Evolutionary conservation across 92 coral and sea anemone species (phyloP), one percentile per base, ranked within the genome.

Genomic region (Porites lobata): DNA sequence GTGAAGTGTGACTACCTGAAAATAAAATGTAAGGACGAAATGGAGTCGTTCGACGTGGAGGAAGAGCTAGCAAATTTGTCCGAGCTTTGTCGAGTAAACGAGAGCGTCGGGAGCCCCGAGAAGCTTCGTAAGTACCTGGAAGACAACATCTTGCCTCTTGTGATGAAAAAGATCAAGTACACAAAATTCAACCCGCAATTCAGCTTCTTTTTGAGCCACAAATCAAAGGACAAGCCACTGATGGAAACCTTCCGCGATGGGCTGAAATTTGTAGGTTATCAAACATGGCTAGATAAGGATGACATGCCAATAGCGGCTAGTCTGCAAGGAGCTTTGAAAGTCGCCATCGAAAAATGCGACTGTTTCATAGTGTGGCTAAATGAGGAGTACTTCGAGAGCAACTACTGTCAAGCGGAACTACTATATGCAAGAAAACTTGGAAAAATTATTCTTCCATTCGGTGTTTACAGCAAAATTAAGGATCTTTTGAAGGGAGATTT

Each of bases 311-410:
- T 80, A 82, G 92, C 50, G 9, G 88, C 86, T 66, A 2, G 20
- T 12, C 50, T 93, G 20, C 29, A 63, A 76, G 86, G 74, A 51
- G 94, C 91, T 6, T 59, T 94, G 62, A 91, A 86, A 62, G 66
- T 32, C 19, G 63, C 96, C 72, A 72, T 94, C 65, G 90, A 94
- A 14, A 63, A 72, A 76, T 80, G 94, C 83, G 91, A 91, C 51
- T 94, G 96, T 50, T 43, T 94, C 12, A 47, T 94, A 59, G 96
- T 91, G 7, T 94, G 94, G 96, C 93, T 94, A 64, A 91, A 91
- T 72, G 29, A 91, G 22, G 96, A 92, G 10, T 94, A 91, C 78
- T 76, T 94, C 10, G 47, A 64, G 85, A 94, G 94, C 74, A 85
- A 85, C 0, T 94, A 85, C 78, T 94, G 96, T 79, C 77, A 51